These are phyloP conservation scores for Alexandromys fortis DNA, from an alignment of 2,113 vertebrate species.

Conservation along the genomic window DNA sequence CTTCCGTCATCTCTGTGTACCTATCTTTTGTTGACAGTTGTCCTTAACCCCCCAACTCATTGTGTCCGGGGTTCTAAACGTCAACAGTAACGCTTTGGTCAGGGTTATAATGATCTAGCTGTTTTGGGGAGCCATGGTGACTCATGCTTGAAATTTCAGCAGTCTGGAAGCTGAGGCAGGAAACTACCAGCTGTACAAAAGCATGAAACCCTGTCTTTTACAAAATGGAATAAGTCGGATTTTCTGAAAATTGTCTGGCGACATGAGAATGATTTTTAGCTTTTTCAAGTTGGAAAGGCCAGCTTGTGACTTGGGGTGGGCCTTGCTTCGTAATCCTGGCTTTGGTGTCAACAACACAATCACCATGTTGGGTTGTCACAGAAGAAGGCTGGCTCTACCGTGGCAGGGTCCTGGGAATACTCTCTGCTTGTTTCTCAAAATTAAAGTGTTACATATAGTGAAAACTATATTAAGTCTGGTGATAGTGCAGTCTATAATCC, in stretches of 20 bases:
- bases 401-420: no score
- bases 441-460: constrained; percentile 19
- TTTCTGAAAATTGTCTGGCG: neutral
- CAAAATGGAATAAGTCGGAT: neutral
- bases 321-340: neutral
- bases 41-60: neutral
- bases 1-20: neutral
- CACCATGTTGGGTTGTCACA: no score
- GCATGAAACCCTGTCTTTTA: neutral
- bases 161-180: neutral
- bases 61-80: neutral
- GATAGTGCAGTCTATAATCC: neutral
- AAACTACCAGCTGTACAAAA: neutral
- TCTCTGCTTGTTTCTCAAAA: neutral
- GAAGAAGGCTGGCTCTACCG: neutral
- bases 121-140: neutral
- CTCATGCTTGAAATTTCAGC: neutral
- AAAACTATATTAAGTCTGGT: neutral
- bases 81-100: neutral
- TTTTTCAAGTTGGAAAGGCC: neutral
- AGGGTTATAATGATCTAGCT: neutral
- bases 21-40: neutral
- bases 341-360: neutral
- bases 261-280: neutral
- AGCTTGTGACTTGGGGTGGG: neutral